Percentiles rank a stretch among this genome's conserved stretches.
Conservation (phyloP, 1,140 invertebrate genomes). For the Drosophila murphyi region DNA sequence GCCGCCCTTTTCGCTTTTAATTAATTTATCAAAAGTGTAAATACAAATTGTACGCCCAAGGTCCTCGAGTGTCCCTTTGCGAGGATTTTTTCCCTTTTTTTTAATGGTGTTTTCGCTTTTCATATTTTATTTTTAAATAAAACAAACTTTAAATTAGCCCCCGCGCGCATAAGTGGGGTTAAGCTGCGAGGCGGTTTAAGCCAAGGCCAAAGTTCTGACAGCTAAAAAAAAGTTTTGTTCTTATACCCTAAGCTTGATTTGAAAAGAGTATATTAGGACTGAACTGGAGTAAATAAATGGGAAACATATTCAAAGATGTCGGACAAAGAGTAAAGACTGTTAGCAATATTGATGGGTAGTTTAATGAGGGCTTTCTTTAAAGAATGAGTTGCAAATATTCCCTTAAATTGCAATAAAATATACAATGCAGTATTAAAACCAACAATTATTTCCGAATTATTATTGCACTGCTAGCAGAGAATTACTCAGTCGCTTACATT, state of each 20-base stretch:
- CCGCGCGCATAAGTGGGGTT: constrained; percentile 66
- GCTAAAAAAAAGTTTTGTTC: constrained; percentile 45
- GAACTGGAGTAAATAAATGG: too few species aligned
- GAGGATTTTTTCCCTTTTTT: neutral
- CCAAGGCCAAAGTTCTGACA: constrained; percentile 71
- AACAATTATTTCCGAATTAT: too few species aligned
- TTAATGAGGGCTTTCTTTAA: too few species aligned
- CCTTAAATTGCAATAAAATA: too few species aligned
- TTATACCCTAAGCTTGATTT: neutral
- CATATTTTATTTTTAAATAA: constrained; percentile 77
- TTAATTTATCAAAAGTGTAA: constrained; percentile 83
- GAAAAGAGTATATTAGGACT: too few species aligned
- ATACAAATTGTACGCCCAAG: constrained; percentile 64
- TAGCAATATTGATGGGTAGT: too few species aligned
- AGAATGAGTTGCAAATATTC: too few species aligned
- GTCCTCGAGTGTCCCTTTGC: constrained; percentile 40
- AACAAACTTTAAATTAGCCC: constrained; percentile 77
- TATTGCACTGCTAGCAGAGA: too few species aligned
- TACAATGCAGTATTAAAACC: too few species aligned
- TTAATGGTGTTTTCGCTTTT: constrained; percentile 41
- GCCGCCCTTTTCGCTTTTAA: constrained; percentile 69
- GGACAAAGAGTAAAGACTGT: too few species aligned
- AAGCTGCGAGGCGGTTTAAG: constrained; percentile 65
- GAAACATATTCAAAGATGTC: too few species aligned
- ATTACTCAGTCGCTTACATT: too few species aligned